phyloP scores from a whole-genome alignment of 2,797 vertebrate species.

The Distichodus sexfasciatus region DNA sequence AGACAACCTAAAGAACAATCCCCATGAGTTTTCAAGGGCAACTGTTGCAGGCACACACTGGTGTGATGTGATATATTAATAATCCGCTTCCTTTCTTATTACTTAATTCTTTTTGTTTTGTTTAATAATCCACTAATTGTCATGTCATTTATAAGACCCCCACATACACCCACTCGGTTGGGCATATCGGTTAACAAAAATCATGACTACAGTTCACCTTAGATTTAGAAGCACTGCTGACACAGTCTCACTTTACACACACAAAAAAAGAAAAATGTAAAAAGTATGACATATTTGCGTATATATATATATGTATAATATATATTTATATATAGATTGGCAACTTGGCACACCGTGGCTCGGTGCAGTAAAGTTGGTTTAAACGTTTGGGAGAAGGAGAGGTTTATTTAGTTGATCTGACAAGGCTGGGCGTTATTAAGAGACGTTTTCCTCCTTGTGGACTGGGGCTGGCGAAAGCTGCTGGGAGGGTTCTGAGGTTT shows the following conservation, averaged over 20 bases:
- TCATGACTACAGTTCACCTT: slow-evolving; percentile 85
- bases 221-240: slow-evolving; percentile 83
- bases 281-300: slow-evolving; percentile 31
- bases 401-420: slow-evolving; percentile 60
- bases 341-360: slow-evolving; percentile 90
- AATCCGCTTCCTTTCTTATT: slow-evolving; percentile 52
- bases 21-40: slow-evolving; percentile 77
- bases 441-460: slow-evolving; percentile 87
- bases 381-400: slow-evolving; percentile 63
- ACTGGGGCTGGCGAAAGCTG: slow-evolving; percentile 86
- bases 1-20: slow-evolving; percentile 72
- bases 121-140: slow-evolving; percentile 84
- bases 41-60: slow-evolving; percentile 98
- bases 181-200: slow-evolving; percentile 54
- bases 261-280: slow-evolving; percentile 77
- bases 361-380: slow-evolving; percentile 82
- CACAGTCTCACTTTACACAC: slow-evolving; percentile 93
- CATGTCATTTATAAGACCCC: slow-evolving; percentile 81
- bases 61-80: slow-evolving; percentile 82
- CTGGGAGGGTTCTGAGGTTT: slow-evolving; percentile 84
- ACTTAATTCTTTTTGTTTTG: slow-evolving; percentile 69
- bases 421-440: slow-evolving; percentile 81
- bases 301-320: slow-evolving; percentile 34
- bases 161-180: slow-evolving; percentile 65
- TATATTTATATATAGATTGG: slow-evolving; percentile 87